Evolutionary conservation across 2,797 vertebrate genomes (phyloP), one percentile per base, ranked within the genome.

Genomic region (Adelosebastes latens): DNA sequence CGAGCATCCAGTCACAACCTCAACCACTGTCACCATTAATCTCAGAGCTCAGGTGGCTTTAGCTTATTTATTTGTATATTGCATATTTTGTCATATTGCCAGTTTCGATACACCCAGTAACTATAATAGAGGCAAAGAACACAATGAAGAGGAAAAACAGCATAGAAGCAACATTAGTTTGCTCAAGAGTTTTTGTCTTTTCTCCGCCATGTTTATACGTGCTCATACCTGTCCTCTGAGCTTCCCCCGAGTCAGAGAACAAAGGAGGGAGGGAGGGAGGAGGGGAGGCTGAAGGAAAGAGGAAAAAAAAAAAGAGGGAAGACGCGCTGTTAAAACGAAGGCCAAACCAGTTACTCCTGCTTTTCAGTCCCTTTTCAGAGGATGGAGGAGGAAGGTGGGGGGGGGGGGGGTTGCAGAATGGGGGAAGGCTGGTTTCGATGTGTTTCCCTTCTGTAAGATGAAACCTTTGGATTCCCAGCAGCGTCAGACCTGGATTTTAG

Each of bases 271-370:
- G 16, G 9, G 42, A 87, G 87, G 82, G 75, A 86, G 84, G 80
- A 72, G 60, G 67, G 76, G 61, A 79, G 32, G 65, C 67, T n/a
- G 73, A n/a, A 75, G 86, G 60, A 78, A 80, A 59, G 59, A 72
- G 66, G 53, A 53, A 12, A 12, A 22, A 53, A 14, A 53, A 53
- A 13, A 75, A 65, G 69, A 73, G 80, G 80, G 84, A 82, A 84
- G 72, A 78, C 63, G 10, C 6, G 2, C 84, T 65, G 68, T 73
- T 77, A 84, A 87, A 75, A 86, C 4, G 4, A 86, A 91, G 87
- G 90, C 86, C 88, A 94, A 96, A 96, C 95, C 95, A 92, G 96
- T 96, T 96, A 84, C 93, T 95, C 95, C 91, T 91, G 95, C 90
- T 95, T 92, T 88, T 86, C 85, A 84, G 78, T 83, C 69, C 72